phyloP scores from a whole-genome alignment of 2,113 vertebrate species.

The Scophthalmus maximus region DNA sequence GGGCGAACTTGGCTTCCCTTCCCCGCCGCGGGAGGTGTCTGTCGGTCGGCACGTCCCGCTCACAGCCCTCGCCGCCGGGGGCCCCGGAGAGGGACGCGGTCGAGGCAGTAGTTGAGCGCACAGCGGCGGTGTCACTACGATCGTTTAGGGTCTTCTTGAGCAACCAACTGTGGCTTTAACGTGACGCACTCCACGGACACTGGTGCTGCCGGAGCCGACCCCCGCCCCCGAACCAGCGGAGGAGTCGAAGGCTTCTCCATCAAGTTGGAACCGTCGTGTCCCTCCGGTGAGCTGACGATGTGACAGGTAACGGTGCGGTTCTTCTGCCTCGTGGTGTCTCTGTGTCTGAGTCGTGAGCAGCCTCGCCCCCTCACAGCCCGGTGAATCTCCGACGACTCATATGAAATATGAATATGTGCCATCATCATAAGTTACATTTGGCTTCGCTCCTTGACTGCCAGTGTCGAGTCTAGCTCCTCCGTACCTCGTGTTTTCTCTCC shows the following conservation, averaged over 20 bases:
- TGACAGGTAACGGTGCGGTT: slow-evolving; percentile 54
- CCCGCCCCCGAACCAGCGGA: slow-evolving; percentile 68
- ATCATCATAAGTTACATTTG: too few species aligned
- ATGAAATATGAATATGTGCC: too few species aligned
- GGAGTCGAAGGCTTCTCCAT: slow-evolving; percentile 35
- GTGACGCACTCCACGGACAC: slow-evolving; percentile 72
- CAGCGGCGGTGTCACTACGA: too few species aligned
- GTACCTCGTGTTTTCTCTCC: too few species aligned
- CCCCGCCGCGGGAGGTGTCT: slow-evolving; percentile 61
- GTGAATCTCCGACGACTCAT: too few species aligned
- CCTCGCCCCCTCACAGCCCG: neutral
- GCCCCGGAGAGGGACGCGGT: too few species aligned
- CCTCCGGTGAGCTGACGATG: slow-evolving; percentile 42
- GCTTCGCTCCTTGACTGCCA: too few species aligned
- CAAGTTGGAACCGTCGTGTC: slow-evolving; percentile 43
- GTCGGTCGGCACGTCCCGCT: slow-evolving; percentile 46
- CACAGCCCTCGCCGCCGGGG: too few species aligned
- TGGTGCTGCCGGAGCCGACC: slow-evolving; percentile 50
- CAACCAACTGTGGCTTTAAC: slow-evolving; percentile 74
- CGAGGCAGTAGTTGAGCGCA: too few species aligned
- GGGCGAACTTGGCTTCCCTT: slow-evolving; percentile 59
- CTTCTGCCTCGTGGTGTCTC: neutral
- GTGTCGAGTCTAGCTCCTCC: too few species aligned
- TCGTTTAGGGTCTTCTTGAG: too few species aligned
- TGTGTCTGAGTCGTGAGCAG: neutral